Base-by-base conservation (phyloP, 2,113 vertebrate species). In the Myxocyprinus asiaticus region DNA sequence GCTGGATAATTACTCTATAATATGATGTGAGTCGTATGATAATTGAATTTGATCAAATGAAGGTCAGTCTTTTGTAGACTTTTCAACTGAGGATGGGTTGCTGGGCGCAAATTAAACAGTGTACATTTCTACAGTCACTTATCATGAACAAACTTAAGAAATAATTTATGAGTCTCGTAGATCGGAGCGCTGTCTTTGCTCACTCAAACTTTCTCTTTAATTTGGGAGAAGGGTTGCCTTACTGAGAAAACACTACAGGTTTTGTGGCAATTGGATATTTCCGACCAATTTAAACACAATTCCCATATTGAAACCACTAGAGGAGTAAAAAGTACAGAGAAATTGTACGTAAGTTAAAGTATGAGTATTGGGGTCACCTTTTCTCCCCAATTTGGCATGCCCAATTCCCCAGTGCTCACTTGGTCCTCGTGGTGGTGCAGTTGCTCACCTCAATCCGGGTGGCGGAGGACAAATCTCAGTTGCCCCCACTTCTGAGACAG, bases 1-100 rank as follows among this genome's bases (percentile, higher is more conserved):
- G 4, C 14, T 4, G 73, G 50, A 61, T 77, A 81, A 83, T 73
- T 64, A 80, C 62, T 63, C 71, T 58, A 71, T 83, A 83, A 77
- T 77, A 47, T 61, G 66, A 83, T 83, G 50, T 47, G 47, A 65
- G 67, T 63, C 67, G 68, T 43, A 64, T 65, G 50, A 65, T 78
- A 78, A 74, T 74, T 81, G 67, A 84, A 81, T 81, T 15, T 10
- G 42, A 84, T 44, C 69, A 78, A 58, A 77, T 68, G 70, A 77
- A 68, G 72, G 75, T 81, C 65, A 68, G 22, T 53, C 64, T 68
- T 33, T 68, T 69, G 59, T 67, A 59, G 45, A 68, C 59, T 78
- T 3, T 70, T 71, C 44, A 71, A 50, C 33, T 6, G 53, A 68
- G 61, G 63, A 74, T 5, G 22, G 7, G 71, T 5, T 67, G 69